Evolutionary conservation across 2,888 invertebrate genomes (phyloP), one percentile per base, ranked within the genome.

Genomic region (Chymomyza procnemis): DNA sequence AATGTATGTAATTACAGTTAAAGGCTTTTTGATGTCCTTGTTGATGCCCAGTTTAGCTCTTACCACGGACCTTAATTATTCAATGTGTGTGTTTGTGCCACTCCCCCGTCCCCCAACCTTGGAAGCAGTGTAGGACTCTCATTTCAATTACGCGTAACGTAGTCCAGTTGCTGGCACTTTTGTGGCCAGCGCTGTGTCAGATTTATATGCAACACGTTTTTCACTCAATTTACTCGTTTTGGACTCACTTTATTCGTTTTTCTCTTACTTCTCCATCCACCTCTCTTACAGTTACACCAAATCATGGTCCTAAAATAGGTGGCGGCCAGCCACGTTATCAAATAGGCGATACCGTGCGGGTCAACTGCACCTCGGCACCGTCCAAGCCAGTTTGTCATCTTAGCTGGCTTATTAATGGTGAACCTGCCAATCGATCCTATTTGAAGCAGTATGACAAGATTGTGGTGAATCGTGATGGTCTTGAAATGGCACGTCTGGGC

Each of bases 381-480:
- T 96, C 96, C 54, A 94, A 95, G 87, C 97, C 97, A 0, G 95
- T 95, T 2, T 96, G 96, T 30, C 94, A 94, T 80, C 93, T 97
- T 48, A 94, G 94, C 79, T 97, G 97, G 97, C 95, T 95, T 91
- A 95, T 97, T 90, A 97, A 97, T 89, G 96, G 96, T 8, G 95
- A 96, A 86, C 95, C 94, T 73, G 94, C 94, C 2, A 93, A 93
- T 22, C 79, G 92, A 4, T 84, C 89, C 6, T 91, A 93, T 14
- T 89, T 94, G 52, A 89, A 90, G 66, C 91, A 92, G 30, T 93
- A 92, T 14, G 92, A 92, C 73, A 92, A 91, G 59, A 90, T 92
- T 48, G 90, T 92, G 52, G 92, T 92, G 4, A 93, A 93, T 54
- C 91, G 93, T 3, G 93, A 94, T 80, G 93, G 92, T 0, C 92